Evolutionary conservation across 2,888 invertebrate species (phyloP), one percentile per base, ranked within the genome.

Genomic region (Poecilobothrus nobilitatus): DNA sequence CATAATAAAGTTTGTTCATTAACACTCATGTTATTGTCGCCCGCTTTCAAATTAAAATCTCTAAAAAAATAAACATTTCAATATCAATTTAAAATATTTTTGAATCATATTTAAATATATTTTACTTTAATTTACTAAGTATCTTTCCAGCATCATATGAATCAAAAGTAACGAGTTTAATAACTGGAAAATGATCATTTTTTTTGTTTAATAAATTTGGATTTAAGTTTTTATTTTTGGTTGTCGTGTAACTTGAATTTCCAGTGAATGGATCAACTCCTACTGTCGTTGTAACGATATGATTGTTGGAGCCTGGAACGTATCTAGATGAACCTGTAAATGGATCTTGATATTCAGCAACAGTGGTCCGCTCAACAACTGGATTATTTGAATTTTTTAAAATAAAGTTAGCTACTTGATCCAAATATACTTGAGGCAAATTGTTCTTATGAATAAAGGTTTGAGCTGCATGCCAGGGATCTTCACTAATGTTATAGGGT

Each of bases 391-490:
- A 89, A 80, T 96, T 96, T 72, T 88, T 91, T 3, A 93, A 84
- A 71, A 97, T 95, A 79, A 96, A 97, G 81, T 95, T 92, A 8
- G 95, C 95, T 27, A 97, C 92, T 85, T 91, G 90, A 75, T 97
- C 95, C 73, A 97, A 85, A 82, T 92, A 96, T 66, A 87, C 86
- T 80, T 94, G 92, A 70, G 92, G 92, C 71, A 98, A 84, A 74
- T 89, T 84, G 79, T 98, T 86, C 75, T 89, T 89, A 75, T 94
- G 89, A 72, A 97, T 91, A 79, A 98, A 98, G 37, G 87, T 84
- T 79, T 97, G 94, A 0, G 98, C 97, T 0, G 91, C 92, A 67
- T 87, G 85, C 91, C 95, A 97, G 0, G 97, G 95, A 82, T 98
- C 96, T 74, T 98, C 94, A 22, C 86, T 88, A 70, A 85, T 86